Evolutionary conservation across 1,140 invertebrate species (phyloP), one percentile per base, ranked within the genome.

Genomic region (Apocrypta bakeri): DNA sequence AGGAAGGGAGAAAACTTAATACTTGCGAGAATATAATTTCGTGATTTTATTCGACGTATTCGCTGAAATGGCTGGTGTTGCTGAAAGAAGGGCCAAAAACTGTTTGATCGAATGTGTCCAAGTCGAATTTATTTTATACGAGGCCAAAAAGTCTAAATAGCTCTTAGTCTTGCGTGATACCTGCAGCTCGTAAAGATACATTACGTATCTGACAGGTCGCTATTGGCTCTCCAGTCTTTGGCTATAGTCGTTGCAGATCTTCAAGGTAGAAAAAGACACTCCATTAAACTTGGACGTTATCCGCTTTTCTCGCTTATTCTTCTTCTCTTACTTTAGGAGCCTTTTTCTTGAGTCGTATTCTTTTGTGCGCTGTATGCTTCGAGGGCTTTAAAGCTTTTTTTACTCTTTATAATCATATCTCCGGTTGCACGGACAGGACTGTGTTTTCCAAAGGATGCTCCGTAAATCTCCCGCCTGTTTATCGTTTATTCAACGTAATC

Each of bases 161-260:
- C 42, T 40, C 42, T 74, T 74, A 74, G 56, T 74, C 72, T 40
- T 42, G 14, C 25, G 42, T 25, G 24, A 12, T 61, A 76, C 74
- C 61, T 76, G 74, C 24, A 37, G 29, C 74, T 33, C 56, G 29
- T 76, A 76, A 76, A 76, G 74, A 76, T 37, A 76, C 56, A 64
- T 76, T 76, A 76, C 17, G 56, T 17, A 76, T 33, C 74, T 29
- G 63, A 76, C 37, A 76, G 1, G 21, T 21, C 61, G 1, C 61
- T 42, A 12, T 17, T 66, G 27, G 31, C 74, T 17, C 29, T 21
- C 17, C 1, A 31, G 33, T 72, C 69, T 33, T 61, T 21, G 33
- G 17, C 33, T 29, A 9, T 9, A 37, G 37, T 42, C 33, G 37
- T 78, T 78, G 64, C 64, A 14, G 37, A 31, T 17, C 40, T 69